Conservation (phyloP, 2,888 invertebrate genomes). For the Cetonia aurata region DNA sequence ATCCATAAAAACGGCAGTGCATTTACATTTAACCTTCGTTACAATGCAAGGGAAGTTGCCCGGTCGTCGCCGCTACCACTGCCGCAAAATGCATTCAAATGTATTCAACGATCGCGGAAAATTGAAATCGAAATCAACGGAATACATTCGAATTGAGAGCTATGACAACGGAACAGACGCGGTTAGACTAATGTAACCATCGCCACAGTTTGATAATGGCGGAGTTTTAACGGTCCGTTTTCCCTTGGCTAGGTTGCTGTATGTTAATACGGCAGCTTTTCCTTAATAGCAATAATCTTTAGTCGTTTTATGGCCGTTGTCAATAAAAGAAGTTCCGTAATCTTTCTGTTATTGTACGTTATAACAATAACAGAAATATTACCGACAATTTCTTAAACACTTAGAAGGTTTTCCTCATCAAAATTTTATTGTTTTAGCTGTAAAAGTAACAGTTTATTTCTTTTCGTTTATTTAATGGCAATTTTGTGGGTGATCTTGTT, state of each 20-base stretch:
- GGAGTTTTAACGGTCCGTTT: background rate
- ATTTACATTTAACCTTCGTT: constrained; percentile 37
- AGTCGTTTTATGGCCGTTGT: too few relatives aligned
- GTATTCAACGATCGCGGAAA: constrained; percentile 34
- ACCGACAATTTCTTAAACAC: too few relatives aligned
- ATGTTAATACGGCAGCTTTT: too few relatives aligned
- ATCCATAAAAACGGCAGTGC: constrained; percentile 21
- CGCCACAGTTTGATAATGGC: background rate
- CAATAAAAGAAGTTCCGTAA: too few relatives aligned
- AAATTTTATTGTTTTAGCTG: too few relatives aligned
- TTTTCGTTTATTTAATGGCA: too few relatives aligned
- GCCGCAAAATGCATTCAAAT: constrained; percentile 37
- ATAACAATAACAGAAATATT: too few relatives aligned
- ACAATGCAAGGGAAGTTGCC: constrained; percentile 20
- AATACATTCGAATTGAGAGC: constrained; percentile 14
- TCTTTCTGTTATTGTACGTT: too few relatives aligned
- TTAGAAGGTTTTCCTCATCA: too few relatives aligned
- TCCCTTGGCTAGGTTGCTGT: background rate
- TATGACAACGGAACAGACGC: constrained; percentile 14
- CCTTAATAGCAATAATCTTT: too few relatives aligned
- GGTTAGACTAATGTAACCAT: background rate
- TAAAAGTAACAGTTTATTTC: too few relatives aligned
- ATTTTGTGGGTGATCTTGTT: too few relatives aligned
- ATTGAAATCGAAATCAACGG: constrained; percentile 35
- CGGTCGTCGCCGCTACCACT: background rate